A percentile compares a stretch with the other conserved stretches of the same genome.
Conservation (phyloP, 1,140 invertebrate genomes). For the Zeugodacus cucurbitae region DNA sequence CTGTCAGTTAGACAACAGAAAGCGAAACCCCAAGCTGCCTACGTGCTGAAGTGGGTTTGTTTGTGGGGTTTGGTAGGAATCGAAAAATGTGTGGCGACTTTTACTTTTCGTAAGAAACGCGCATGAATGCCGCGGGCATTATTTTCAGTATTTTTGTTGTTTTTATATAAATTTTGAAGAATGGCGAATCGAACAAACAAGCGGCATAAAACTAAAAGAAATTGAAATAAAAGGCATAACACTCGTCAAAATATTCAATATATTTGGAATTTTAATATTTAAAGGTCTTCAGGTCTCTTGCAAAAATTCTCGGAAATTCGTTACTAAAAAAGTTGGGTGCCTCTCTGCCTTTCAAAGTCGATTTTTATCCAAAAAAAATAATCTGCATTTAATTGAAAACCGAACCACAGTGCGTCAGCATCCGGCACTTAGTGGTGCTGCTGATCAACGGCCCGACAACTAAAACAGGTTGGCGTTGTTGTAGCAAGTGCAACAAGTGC, state of each 20-base stretch:
- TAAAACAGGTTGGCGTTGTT: background rate
- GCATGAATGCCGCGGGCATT: background rate
- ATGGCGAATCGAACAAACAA: too few species aligned
- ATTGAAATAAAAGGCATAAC: too few species aligned
- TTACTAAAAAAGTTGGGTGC: too few species aligned
- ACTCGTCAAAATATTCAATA: too few species aligned
- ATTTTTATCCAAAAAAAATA: too few species aligned
- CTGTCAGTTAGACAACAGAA: background rate
- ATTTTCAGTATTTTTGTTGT: background rate
- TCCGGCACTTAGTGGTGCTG: background rate
- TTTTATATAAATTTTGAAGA: background rate
- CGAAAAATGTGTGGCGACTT: background rate
- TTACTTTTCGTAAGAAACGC: background rate
- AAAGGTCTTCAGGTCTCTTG: too few species aligned
- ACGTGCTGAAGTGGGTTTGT: background rate
- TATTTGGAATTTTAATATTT: too few species aligned
- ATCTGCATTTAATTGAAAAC: background rate
- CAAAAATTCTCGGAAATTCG: too few species aligned
- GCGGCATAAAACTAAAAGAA: too few species aligned
- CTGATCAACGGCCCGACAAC: background rate
- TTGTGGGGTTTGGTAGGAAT: background rate
- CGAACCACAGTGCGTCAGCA: background rate
- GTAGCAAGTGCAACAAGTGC: constrained; percentile 10
- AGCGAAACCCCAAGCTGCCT: background rate
- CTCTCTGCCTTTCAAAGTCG: too few species aligned